A percentile compares a stretch with the other conserved stretches of the same genome.
phyloP scores from a whole-genome alignment of 2,888 invertebrate genomes.

The Plemyria rubiginata region DNA sequence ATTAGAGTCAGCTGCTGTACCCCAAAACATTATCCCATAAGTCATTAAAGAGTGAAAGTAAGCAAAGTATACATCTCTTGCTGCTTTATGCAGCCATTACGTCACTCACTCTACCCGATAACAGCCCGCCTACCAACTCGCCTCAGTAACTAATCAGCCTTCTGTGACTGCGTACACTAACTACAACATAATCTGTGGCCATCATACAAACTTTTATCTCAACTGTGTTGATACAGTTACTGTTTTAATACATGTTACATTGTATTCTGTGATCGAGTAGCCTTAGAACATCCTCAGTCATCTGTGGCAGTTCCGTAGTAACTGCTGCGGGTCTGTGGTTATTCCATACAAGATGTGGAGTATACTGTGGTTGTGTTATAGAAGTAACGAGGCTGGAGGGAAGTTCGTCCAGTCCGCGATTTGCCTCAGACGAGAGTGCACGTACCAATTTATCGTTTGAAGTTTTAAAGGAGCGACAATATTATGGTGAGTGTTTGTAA shows the following conservation, averaged over 20 bases:
- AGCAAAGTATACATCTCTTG: no score
- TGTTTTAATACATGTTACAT: conserved; percentile 10
- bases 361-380: conserved; percentile 23
- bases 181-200: conserved; percentile 5
- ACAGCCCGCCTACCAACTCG: conserved; percentile 5
- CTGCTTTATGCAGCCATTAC: conserved; percentile 16
- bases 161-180: conserved; percentile 14
- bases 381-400: conserved; percentile 26
- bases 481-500: conserved; percentile 60
- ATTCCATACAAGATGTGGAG: conserved; percentile 9
- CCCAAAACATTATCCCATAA: no score
- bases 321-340: conserved; percentile 15
- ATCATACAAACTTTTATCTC: conserved; percentile 5
- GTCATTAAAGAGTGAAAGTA: no score
- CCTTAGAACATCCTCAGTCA: conserved; percentile 10
- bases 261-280: conserved; percentile 11
- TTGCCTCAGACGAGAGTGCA: conserved; percentile 39
- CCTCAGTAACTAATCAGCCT: conserved; percentile 10
- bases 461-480: conserved; percentile 34
- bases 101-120: conserved; percentile 21
- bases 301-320: conserved; percentile 12
- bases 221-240: conserved; percentile 2
- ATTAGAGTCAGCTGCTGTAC: no score
- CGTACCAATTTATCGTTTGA: conserved; percentile 36
- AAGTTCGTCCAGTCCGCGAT: conserved; percentile 44